Evolutionary conservation across 2,113 vertebrate genomes (phyloP).

Genomic region (Bucco capensis): DNA sequence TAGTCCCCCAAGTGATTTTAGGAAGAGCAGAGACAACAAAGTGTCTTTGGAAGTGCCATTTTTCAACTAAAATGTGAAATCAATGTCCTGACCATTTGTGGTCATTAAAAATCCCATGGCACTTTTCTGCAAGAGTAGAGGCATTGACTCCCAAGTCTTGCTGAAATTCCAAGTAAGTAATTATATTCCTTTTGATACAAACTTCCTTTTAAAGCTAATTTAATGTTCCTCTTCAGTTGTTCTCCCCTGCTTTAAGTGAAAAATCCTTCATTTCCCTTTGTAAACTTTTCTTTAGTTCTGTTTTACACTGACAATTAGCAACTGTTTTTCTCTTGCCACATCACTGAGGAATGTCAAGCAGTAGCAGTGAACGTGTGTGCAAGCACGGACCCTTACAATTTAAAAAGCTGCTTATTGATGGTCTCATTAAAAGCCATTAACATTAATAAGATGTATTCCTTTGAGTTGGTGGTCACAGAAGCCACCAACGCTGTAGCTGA

Average conservation of each 20-base stretch:
- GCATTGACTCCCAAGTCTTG: slow-evolving; percentile 36
- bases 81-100: slow-evolving; percentile 41
- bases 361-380: rapidly evolving
- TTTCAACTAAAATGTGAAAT: slow-evolving; percentile 61
- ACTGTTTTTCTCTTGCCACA: not conserved
- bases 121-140: slow-evolving; percentile 18
- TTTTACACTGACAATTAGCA: not conserved
- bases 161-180: slow-evolving; percentile 29
- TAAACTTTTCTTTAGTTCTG: slow-evolving; percentile 21
- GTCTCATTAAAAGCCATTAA: not conserved
- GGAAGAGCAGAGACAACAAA: slow-evolving; percentile 18
- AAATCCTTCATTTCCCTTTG: slow-evolving; percentile 21
- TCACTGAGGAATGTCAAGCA: not conserved
- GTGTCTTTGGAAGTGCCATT: slow-evolving; percentile 36
- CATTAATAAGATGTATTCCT: not conserved
- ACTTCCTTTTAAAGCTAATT: slow-evolving; percentile 24
- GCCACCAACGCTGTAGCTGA: not conserved
- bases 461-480: not conserved
- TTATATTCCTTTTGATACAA: slow-evolving; percentile 1
- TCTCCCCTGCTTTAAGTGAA: not conserved
- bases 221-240: slow-evolving; percentile 23
- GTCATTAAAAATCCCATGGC: slow-evolving; percentile 42
- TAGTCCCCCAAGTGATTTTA: not conserved
- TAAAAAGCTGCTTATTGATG: not conserved
- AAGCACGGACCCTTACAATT: not conserved